Conservation (phyloP, 2,888 invertebrate species). For the Pteria penguin region DNA sequence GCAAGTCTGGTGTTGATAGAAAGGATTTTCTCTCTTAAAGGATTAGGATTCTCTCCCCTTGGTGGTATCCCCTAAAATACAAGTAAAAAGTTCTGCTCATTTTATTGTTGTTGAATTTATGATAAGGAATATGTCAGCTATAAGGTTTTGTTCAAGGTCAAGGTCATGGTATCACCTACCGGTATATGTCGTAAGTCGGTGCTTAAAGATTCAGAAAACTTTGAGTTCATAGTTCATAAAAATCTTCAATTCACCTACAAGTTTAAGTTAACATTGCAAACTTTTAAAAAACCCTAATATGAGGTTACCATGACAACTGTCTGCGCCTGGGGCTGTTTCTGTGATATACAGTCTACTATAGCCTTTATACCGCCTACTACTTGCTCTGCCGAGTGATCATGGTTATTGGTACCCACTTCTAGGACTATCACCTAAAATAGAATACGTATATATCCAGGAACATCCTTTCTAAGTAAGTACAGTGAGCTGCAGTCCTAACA, state of each 20-base stretch:
- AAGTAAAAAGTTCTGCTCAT: conserved; percentile 16
- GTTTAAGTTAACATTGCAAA: too few species aligned
- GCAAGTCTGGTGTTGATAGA: conserved; percentile 88
- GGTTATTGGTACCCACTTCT: conserved; percentile 93
- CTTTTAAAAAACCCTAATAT: too few species aligned
- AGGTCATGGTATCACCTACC: too few species aligned
- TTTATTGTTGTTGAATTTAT: neutral
- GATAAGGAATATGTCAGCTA: too few species aligned
- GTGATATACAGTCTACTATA: conserved; percentile 87
- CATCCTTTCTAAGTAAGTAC: too few species aligned
- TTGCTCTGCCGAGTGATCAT: conserved; percentile 89
- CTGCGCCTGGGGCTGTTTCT: conserved; percentile 89
- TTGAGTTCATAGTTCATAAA: too few species aligned
- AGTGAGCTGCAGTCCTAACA: too few species aligned
- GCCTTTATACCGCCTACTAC: conserved; percentile 90
- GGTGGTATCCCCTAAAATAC: conserved; percentile 90
- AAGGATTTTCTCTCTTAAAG: conserved; percentile 87
- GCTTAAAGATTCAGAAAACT: too few species aligned
- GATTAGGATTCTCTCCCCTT: conserved; percentile 91
- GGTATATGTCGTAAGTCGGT: too few species aligned
- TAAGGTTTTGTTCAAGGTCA: too few species aligned
- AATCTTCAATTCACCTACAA: too few species aligned
- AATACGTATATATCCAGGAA: neutral
- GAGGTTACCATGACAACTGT: conserved; percentile 92
- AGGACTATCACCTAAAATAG: conserved; percentile 88